These are phyloP conservation scores for Amiota mariae DNA, from an alignment of 2,888 invertebrate species.

Conservation along the genomic window DNA sequence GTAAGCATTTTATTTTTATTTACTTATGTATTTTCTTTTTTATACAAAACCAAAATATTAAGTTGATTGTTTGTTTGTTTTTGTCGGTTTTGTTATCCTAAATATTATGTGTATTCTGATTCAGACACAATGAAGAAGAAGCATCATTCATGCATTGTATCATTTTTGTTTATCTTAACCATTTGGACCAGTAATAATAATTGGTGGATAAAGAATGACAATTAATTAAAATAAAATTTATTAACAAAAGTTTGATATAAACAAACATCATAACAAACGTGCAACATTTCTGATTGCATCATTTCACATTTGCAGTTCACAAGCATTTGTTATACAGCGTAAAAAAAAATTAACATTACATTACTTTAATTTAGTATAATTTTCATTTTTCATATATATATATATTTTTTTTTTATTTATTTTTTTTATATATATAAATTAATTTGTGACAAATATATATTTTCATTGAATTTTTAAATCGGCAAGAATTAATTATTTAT, in stretches of 20 bases:
- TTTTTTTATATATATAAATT: neutral
- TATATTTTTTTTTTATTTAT: too few species aligned
- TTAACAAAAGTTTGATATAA: slow-evolving; percentile 40
- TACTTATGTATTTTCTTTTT: slow-evolving; percentile 36
- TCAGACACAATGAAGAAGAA: neutral
- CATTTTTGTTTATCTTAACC: slow-evolving; percentile 58
- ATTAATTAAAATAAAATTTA: slow-evolving; percentile 36
- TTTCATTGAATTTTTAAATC: slow-evolving; percentile 30
- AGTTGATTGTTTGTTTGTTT: slow-evolving; percentile 39
- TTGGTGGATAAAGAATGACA: slow-evolving; percentile 51
- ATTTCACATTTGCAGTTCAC: too few species aligned
- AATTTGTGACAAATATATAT: slow-evolving; percentile 22
- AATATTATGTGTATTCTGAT: neutral
- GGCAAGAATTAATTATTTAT: slow-evolving; percentile 35
- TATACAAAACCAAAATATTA: slow-evolving; percentile 48
- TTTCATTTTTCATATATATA: neutral
- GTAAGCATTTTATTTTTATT: slow-evolving; percentile 17
- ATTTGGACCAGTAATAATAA: slow-evolving; percentile 42
- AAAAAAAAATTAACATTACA: too few species aligned
- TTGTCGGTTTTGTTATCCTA: slow-evolving; percentile 22
- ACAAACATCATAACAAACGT: slow-evolving; percentile 32
- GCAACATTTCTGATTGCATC: too few species aligned
- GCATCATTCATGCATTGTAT: too few species aligned
- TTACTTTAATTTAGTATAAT: neutral
- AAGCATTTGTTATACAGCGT: too few species aligned